Percentiles rank a stretch among this genome's conserved stretches.
Evolutionary conservation across 2,797 vertebrate genomes (phyloP).

Genomic region (Anolis apletophallus): DNA sequence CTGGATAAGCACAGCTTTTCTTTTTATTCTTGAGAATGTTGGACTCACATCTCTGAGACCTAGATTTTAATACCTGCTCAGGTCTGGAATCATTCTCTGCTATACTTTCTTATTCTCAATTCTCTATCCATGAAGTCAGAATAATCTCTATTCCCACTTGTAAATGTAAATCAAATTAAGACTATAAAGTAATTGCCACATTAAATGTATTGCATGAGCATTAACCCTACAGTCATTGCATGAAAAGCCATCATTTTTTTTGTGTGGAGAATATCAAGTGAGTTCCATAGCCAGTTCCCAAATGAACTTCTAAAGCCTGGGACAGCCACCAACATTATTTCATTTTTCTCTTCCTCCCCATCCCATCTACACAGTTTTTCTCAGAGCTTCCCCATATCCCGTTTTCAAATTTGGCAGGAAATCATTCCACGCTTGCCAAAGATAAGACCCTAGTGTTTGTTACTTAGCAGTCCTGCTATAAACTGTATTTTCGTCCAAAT

Average conservation of each 20-base stretch:
- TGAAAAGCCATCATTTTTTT: constrained; percentile 17
- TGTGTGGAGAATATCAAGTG: neutral
- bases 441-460: constrained; percentile 35
- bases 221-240: neutral
- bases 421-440: constrained; percentile 38
- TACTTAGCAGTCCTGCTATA: constrained; percentile 48
- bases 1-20: neutral
- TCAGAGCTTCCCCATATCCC: constrained; percentile 43
- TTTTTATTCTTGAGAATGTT: neutral
- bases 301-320: constrained; percentile 20
- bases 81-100: neutral
- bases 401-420: constrained; percentile 57
- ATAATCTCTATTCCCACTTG: neutral
- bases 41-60: neutral
- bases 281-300: constrained; percentile 8
- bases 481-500: constrained; percentile 47
- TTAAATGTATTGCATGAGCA: neutral
- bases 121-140: constrained; percentile 2
- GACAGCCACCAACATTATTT: neutral
- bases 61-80: constrained; percentile 7
- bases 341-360: too few relatives aligned
- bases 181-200: neutral
- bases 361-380: neutral
- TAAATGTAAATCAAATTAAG: constrained; percentile 13
- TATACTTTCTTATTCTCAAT: neutral